A percentile compares a stretch with the other conserved stretches of the same genome.
phyloP scores from a whole-genome alignment of 2,797 vertebrate genomes.

The Eulemur rubriventer region DNA sequence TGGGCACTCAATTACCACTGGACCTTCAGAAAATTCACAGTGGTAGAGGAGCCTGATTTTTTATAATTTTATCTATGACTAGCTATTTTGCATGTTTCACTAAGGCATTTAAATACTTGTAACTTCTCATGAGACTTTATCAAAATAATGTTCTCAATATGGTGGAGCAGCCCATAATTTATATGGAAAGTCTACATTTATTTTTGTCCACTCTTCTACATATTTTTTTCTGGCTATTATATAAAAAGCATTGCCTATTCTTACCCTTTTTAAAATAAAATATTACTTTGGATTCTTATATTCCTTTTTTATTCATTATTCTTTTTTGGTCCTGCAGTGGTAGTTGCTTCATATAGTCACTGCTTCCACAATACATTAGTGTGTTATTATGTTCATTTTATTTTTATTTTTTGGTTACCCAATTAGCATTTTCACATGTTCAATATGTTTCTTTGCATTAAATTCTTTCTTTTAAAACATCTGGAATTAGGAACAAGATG shows the following conservation, averaged over 20 bases:
- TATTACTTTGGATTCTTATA: background rate
- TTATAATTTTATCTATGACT: background rate
- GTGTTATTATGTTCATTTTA: background rate
- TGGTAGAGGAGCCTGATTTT: background rate
- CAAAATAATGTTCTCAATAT: background rate
- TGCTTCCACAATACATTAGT: background rate
- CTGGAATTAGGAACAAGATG: background rate
- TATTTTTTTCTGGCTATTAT: background rate
- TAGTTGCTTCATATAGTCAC: background rate
- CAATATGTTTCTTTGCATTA: background rate
- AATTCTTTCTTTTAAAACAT: background rate
- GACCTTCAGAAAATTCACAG: background rate
- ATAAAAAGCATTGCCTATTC: background rate
- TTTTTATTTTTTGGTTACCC: background rate
- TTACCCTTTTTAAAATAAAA: background rate
- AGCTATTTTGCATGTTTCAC: background rate
- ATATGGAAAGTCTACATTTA: background rate
- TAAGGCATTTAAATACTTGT: background rate
- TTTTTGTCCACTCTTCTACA: background rate
- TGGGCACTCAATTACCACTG: background rate
- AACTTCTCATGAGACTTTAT: background rate
- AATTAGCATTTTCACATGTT: background rate
- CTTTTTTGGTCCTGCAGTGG: background rate
- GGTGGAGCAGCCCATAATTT: background rate
- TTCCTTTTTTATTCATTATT: background rate